Percentiles rank a stretch among this genome's conserved stretches.
Conservation (phyloP, 2,888 invertebrate genomes). For the Adelphocoris suturalis region DNA sequence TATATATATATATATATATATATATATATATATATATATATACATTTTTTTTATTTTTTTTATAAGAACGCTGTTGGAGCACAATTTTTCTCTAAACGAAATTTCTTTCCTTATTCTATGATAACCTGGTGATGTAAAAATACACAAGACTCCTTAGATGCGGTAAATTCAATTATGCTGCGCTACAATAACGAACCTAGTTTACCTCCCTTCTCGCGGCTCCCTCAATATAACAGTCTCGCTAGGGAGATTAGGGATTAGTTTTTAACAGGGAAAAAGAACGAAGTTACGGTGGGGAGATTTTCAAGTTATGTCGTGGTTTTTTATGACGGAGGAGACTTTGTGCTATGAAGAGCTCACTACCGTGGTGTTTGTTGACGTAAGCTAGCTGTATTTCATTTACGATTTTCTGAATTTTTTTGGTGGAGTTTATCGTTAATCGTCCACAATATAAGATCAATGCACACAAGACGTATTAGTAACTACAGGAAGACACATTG, state of each 20-base stretch:
- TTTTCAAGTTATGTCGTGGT: not conserved
- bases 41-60: too few species aligned
- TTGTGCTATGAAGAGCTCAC: too few species aligned
- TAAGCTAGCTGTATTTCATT: too few species aligned
- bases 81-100: not conserved
- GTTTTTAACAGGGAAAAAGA: not conserved
- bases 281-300: not conserved
- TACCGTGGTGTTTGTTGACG: too few species aligned
- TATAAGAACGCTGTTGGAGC: not conserved
- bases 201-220: not conserved
- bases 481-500: too few species aligned
- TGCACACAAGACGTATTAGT: too few species aligned
- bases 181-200: constrained; percentile 22
- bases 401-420: too few species aligned
- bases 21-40: too few species aligned
- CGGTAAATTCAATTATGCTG: constrained; percentile 8
- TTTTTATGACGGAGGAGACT: too few species aligned
- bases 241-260: not conserved
- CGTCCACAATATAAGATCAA: too few species aligned
- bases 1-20: too few species aligned
- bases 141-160: not conserved
- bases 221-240: not conserved
- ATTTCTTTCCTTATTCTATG: not conserved
- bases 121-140: not conserved
- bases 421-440: too few species aligned